phyloP scores from a whole-genome alignment of 1,140 invertebrate genomes.

The Melitaea cinxia region DNA sequence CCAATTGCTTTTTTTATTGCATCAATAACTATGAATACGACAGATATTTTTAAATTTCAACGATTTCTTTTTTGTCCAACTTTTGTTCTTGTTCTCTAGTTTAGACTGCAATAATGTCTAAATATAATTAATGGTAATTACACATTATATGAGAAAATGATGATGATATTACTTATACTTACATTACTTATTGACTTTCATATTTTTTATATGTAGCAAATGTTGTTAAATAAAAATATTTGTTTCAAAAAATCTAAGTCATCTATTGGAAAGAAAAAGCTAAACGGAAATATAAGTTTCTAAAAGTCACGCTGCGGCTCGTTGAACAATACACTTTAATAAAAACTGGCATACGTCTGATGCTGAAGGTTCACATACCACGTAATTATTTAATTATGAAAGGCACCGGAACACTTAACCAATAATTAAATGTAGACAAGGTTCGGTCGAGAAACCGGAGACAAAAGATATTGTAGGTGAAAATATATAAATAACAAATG shows the following conservation, averaged over 20 bases:
- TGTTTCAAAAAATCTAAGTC: slow-evolving; percentile 20
- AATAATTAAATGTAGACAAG: slow-evolving; percentile 35
- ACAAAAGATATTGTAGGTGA: slow-evolving; percentile 17
- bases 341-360: slow-evolving; percentile 64
- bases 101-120: no score
- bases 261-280: slow-evolving; percentile 56
- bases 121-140: no score
- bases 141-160: no score
- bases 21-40: no score
- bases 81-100: no score
- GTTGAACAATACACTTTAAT: slow-evolving; percentile 75
- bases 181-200: no score
- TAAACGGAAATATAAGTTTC: slow-evolving; percentile 51
- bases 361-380: slow-evolving; percentile 46
- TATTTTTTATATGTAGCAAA: no score
- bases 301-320: slow-evolving; percentile 70
- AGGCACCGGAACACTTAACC: slow-evolving; percentile 37
- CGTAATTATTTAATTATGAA: slow-evolving; percentile 72
- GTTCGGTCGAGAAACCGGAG: neutral
- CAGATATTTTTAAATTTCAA: no score
- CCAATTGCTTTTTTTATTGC: no score
- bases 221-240: no score
- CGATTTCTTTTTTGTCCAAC: no score
- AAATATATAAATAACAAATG: slow-evolving; percentile 16
- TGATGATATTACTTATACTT: no score